Evolutionary conservation across 2,113 vertebrate genomes (phyloP).

Genomic region (Orcinus orca): DNA sequence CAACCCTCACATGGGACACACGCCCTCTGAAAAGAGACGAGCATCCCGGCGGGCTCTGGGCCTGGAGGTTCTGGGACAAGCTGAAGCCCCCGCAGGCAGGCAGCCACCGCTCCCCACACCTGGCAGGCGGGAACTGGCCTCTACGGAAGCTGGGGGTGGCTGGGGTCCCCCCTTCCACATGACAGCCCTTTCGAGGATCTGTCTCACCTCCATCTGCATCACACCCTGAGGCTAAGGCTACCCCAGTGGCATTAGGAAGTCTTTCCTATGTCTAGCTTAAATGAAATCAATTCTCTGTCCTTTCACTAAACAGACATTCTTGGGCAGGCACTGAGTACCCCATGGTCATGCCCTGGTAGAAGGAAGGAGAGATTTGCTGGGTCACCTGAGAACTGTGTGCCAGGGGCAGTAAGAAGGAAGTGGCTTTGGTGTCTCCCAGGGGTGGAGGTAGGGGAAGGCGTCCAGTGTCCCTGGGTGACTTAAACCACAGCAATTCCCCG

Average conservation of each 20-base stretch:
- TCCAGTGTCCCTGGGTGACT: not conserved
- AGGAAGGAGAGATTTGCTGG: not conserved
- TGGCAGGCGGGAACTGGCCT: not conserved
- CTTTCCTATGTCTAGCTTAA: not conserved
- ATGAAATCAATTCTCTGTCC: not conserved
- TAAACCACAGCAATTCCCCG: not conserved
- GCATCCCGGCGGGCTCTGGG: not conserved
- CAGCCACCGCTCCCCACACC: not conserved
- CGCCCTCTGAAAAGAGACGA: not conserved
- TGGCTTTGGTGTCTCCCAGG: not conserved
- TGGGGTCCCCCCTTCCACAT: not conserved
- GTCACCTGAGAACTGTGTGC: not conserved
- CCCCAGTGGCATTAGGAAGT: not conserved
- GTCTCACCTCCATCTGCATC: not conserved
- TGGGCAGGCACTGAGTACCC: not conserved
- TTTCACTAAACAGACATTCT: not conserved
- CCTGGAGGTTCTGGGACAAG: not conserved
- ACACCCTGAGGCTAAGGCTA: not conserved
- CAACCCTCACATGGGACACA: not conserved
- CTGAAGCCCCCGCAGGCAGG: not conserved
- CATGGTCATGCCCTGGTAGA: not conserved
- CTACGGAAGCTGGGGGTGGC: not conserved
- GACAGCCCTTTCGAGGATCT: not conserved
- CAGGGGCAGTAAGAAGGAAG: not conserved
- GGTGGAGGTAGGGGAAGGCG: not conserved